A percentile compares a stretch with the other conserved stretches of the same genome.
Evolutionary conservation across 2,113 vertebrate species (phyloP).

Genomic region (Hemicordylus capensis): DNA sequence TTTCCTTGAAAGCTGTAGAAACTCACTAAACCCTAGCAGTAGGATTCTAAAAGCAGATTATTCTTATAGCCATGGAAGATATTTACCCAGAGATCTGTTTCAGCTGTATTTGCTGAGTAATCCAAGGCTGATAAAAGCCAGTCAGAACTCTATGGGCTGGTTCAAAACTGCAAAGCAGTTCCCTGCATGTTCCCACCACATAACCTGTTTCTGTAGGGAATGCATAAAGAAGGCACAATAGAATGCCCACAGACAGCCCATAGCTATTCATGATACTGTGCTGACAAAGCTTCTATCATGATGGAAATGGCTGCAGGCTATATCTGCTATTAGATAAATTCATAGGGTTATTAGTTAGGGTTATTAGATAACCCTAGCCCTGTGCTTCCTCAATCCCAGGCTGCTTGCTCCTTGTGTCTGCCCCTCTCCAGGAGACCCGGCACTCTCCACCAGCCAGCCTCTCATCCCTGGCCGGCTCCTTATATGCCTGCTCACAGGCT

Average conservation of each 20-base stretch:
- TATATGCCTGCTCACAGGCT: too few species aligned
- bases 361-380: too few species aligned
- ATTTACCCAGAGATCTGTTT: neutral
- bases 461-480: too few species aligned
- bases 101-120: neutral
- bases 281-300: neutral
- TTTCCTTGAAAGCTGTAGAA: neutral
- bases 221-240: neutral
- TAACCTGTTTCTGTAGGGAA: neutral
- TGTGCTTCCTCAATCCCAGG: too few species aligned
- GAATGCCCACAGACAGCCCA: neutral
- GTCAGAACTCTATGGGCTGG: neutral
- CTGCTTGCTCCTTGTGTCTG: too few species aligned
- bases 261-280: neutral
- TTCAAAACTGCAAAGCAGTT: neutral
- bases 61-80: constrained; percentile 8
- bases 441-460: too few species aligned
- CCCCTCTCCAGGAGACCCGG: too few species aligned
- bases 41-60: neutral
- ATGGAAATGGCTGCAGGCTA: neutral
- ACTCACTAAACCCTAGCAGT: constrained; percentile 9
- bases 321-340: neutral
- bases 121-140: neutral
- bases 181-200: too few species aligned
- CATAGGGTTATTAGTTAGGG: too few species aligned